Conservation (phyloP, 2,888 invertebrate species). For the Protodeltote pygarga region DNA sequence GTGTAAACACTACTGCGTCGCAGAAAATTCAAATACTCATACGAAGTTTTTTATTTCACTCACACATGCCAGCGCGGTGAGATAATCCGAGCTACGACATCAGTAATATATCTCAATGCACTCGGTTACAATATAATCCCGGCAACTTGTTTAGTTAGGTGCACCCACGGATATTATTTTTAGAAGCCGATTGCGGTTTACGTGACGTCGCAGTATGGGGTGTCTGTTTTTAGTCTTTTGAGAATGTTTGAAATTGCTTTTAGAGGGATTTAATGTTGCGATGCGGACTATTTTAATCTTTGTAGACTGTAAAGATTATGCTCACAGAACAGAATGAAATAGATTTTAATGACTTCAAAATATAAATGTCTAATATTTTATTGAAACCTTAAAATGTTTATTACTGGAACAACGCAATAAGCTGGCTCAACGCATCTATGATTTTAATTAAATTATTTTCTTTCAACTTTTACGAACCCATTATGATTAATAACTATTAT, state of each 20-base stretch:
- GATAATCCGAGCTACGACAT: slow-evolving; percentile 44
- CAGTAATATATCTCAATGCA: slow-evolving; percentile 20
- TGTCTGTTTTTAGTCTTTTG: slow-evolving; percentile 26
- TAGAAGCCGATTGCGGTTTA: slow-evolving; percentile 39
- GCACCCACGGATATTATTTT: slow-evolving; percentile 48
- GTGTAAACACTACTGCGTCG: slow-evolving; percentile 45
- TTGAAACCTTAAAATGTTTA: too few species aligned
- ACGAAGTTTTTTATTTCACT: slow-evolving; percentile 27
- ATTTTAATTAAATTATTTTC: too few species aligned
- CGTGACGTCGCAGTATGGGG: slow-evolving; percentile 26
- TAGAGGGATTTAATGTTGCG: neutral
- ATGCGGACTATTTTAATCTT: too few species aligned
- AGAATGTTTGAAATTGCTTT: slow-evolving; percentile 17
- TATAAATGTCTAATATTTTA: too few species aligned
- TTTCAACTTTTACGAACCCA: too few species aligned
- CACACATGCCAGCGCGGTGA: slow-evolving; percentile 37
- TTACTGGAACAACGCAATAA: too few species aligned
- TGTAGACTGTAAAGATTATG: too few species aligned
- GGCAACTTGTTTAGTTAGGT: slow-evolving; percentile 32
- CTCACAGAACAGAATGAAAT: too few species aligned
- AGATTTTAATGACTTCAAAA: too few species aligned
- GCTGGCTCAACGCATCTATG: too few species aligned
- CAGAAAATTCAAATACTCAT: slow-evolving; percentile 44
- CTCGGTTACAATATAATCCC: slow-evolving; percentile 14
- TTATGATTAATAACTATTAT: neutral